Evolutionary conservation across 2,113 vertebrate species (phyloP), one percentile per base, ranked within the genome.

Genomic region (Fregata magnificens): DNA sequence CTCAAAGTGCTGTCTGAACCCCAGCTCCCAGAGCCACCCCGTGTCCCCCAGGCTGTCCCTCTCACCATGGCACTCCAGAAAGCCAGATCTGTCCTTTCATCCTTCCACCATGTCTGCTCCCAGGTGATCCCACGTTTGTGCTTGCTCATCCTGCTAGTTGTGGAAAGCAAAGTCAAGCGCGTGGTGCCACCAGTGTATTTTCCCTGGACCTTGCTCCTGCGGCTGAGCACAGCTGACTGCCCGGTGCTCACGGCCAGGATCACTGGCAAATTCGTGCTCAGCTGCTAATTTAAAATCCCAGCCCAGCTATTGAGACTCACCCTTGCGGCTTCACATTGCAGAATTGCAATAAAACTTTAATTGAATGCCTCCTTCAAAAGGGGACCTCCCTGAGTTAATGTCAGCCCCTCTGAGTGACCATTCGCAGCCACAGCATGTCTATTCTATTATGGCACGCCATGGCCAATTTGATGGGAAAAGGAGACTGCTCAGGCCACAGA

Each of bases 1-100:
- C 69, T 25, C 65, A 52, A 16, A 73, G 44, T 3, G 0, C 59
- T 38, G n/a, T 1, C 45, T 26, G 52, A 85, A 74, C 6, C 36
- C 20, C 45, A 29, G 22, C 36, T 65, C 40, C 58, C 81, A 79
- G 29, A 50, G 66, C 36, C 49, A 7, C 70, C 45, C 13, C 0
- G 0, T 13, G 9, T 20, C 28, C 69, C 63, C 15, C 0, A 2
- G 17, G 13, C 0, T 4, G 5, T 83, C 18, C 73, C 50, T 77
- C 12, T 84, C 55, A 34, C 18, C 16, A 0, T 0, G 3, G 26
- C 42, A 5, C 31, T 58, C 36, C 78, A 34, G 63, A 88, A 76
- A 76, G 14, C 50, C 62, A 42, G 5, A 7, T 34, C 59, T 9
- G 6, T 31, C 82, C 88, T 67, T 83, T 28, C n/a, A n/a, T 50